These are phyloP conservation scores for Microplitis deprimator DNA, from an alignment of 2,888 invertebrate species.

Conservation along the genomic window DNA sequence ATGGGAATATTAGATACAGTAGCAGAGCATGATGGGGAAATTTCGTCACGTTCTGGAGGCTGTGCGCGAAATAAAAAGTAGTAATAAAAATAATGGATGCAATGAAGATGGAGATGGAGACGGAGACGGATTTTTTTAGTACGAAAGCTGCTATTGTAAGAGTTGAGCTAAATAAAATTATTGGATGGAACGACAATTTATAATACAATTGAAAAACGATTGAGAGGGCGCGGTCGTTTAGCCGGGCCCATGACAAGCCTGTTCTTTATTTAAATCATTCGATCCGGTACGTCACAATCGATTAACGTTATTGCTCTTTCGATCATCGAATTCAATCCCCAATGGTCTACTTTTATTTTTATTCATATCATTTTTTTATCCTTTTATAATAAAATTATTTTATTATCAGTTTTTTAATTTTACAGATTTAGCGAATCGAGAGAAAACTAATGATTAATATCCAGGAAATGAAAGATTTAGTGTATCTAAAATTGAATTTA, in stretches of 20 bases:
- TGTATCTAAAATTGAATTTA: too few relatives aligned
- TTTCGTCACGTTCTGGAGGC: slow-evolving; percentile 7
- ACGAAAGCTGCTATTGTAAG: background rate
- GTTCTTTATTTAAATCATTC: slow-evolving; percentile 63
- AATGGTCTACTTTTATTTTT: background rate
- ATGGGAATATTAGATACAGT: background rate
- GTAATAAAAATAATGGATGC: background rate
- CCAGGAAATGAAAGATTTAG: too few relatives aligned
- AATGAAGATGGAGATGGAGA: background rate
- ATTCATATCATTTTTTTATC: background rate
- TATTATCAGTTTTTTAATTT: too few relatives aligned
- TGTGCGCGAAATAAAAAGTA: background rate
- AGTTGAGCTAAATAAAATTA: slow-evolving; percentile 25
- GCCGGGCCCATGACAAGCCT: slow-evolving; percentile 48
- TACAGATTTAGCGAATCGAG: too few relatives aligned
- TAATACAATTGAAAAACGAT: slow-evolving; percentile 42
- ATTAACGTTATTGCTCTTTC: slow-evolving; percentile 57
- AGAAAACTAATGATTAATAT: too few relatives aligned
- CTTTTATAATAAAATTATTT: background rate
- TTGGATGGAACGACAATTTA: slow-evolving; percentile 27
- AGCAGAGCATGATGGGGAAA: background rate
- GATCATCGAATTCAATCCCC: slow-evolving; percentile 51
- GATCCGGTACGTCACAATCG: slow-evolving; percentile 61
- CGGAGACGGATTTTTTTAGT: background rate
- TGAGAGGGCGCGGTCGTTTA: slow-evolving; percentile 54